Percentiles rank a stretch among this genome's conserved stretches.
These are phyloP conservation scores for Synaphobranchus kaupii DNA, from an alignment of 2,797 vertebrate species.

Conservation along the genomic window DNA sequence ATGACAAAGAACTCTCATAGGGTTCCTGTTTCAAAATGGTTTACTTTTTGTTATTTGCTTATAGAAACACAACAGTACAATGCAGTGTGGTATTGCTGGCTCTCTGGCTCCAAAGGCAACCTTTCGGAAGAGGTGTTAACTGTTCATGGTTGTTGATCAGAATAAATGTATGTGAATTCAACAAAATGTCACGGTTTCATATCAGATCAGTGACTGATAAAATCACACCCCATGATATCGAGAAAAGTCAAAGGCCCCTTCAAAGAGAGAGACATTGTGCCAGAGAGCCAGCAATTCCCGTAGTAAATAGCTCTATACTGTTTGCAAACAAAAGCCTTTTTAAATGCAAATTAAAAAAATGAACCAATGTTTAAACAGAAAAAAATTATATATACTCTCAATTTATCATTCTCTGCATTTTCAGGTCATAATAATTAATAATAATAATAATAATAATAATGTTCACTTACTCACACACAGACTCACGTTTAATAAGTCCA, in stretches of 20 bases:
- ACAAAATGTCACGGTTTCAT: not conserved
- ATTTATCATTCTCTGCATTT: not conserved
- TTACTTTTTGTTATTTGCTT: not conserved
- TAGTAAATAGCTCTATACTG: no score
- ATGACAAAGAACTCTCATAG: not conserved
- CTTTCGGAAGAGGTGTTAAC: not conserved
- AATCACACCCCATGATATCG: no score
- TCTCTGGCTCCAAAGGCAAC: not conserved
- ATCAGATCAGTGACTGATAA: not conserved
- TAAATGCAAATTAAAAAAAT: no score
- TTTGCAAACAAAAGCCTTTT: no score
- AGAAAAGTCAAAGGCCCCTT: no score
- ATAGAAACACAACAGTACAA: not conserved
- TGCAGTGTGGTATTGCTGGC: not conserved
- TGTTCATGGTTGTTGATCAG: not conserved
- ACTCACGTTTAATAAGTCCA: no score
- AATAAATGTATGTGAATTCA: not conserved
- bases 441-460: no score
- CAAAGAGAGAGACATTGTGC: no score
- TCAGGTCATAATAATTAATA: not conserved
- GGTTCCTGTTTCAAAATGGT: not conserved
- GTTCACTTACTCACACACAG: no score
- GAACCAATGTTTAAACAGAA: not conserved
- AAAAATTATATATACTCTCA: not conserved
- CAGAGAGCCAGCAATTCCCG: no score